Base-by-base conservation (phyloP, 2,797 vertebrate genomes). In the Pteronotus mesoamericanus region DNA sequence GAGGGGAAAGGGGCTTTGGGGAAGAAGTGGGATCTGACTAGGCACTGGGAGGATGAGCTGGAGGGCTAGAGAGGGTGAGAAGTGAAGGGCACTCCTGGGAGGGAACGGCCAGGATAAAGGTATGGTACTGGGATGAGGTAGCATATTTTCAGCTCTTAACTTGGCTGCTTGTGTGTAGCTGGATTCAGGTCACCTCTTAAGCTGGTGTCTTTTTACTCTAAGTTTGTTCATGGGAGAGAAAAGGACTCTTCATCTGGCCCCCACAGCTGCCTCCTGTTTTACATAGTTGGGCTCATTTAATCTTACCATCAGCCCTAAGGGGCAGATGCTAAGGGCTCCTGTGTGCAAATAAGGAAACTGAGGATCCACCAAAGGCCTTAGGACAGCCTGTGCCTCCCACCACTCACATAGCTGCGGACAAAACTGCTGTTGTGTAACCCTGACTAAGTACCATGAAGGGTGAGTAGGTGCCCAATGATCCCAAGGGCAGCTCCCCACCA, bases 341-440 rank as follows among this genome's bases (percentile, higher is more conserved):
- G 14, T 5, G 14, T 64, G n/a, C 29, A 75, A 80, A 64, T 26
- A 11, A 75, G 37, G 59, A 55, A 87, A 72, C 12, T 0, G 42
- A 51, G 74, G 37, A 9, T 37, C 34, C 9, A 12, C 21, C 14
- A 19, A 74, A 32, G 71, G 16, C 29, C 24, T 75, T 4, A 26
- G 57, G 34, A 22, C 22, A 3, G 0, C 29, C 18, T 3, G 2
- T 53, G 12, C 48, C 19, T 51, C 29, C 42, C 9, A 11, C 26
- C 2, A 8, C 79, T 75, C 26, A 1, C 10, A 3, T 11, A 69
- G 57, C 32, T 74, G 0, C 9, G 22, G 16, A n/a, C 29, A 12
- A 69, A 64, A n/a, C 34, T 37, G 64, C 3, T 0, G 4, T 0
- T 24, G 6, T 7, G 9, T 3, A 9, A 21, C 22, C 69, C 51